Evolutionary conservation across 2,888 invertebrate genomes (phyloP), one percentile per base, ranked within the genome.

Genomic region (Psococerastis gibbosa): DNA sequence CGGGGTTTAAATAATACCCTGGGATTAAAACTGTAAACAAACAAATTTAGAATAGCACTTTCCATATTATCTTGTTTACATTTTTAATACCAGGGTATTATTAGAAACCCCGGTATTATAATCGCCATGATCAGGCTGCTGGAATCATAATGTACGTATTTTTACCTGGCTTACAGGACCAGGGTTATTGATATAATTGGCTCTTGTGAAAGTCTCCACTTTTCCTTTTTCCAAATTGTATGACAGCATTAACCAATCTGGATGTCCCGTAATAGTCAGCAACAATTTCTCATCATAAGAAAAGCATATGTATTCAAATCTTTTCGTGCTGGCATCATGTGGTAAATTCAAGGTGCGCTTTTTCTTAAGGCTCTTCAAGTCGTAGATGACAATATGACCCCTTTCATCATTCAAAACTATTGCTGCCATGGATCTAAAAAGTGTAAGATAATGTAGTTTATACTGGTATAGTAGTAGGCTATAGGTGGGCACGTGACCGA

Each of bases 181-280:
- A 43, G 71, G 67, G 23, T 76, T 53, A 50, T 71, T 74, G 1
- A 75, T 67, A 61, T 78, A 80, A 47, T 70, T 75, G 2, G 80
- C 74, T 59, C 77, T 79, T 1, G 74, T 70, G 44, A 71, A 72
- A 45, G 78, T 81, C 53, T 83, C 78, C 23, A 85, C 70, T 59
- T 81, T 80, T 9, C 79, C 79, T 56, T 77, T 81, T 52, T 84
- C 83, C 76, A 81, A 73, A 57, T 78, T 77, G 66, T 84, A 82
- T 62, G 78, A 75, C 55, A 84, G 69, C 62, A 84, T 65, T 52
- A 70, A 75, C 76, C 80, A 79, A 58, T 88, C 88, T 0, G 89
- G 87, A 48, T 78, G 77, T 2, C 81, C 81, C 1, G 83, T 81
- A 22, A 92, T 73, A 1, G 80, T 73, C 1, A 80, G 73, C 9